These are phyloP conservation scores for Chalcis sispes DNA, from an alignment of 2,888 invertebrate species.

Conservation along the genomic window DNA sequence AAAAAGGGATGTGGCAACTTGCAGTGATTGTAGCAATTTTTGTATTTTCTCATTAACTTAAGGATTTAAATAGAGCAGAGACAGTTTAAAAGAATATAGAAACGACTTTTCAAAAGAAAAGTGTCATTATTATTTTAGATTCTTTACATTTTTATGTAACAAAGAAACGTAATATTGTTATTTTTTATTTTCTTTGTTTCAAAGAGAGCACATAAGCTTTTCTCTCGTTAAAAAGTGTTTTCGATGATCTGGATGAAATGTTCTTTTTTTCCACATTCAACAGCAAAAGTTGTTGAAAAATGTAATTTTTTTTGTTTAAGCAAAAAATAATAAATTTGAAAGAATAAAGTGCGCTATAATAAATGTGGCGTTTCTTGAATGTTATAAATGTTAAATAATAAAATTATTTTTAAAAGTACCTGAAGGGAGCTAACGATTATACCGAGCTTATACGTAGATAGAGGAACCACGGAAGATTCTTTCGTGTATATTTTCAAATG, in stretches of 20 bases:
- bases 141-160: constrained; percentile 4
- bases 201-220: neutral
- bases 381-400: constrained; percentile 32
- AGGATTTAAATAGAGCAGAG: neutral
- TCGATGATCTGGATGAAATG: neutral
- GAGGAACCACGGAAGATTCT: constrained; percentile 28
- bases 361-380: constrained; percentile 21
- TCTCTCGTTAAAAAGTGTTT: neutral
- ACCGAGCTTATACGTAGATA: constrained; percentile 57
- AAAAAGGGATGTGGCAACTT: too few species aligned
- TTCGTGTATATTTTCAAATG: constrained; percentile 52
- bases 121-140: neutral
- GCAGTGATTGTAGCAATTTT: too few species aligned
- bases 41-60: neutral
- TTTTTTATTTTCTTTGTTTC: neutral
- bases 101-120: neutral
- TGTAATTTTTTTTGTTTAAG: constrained; percentile 7
- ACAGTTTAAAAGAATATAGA: neutral
- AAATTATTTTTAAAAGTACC: constrained; percentile 51
- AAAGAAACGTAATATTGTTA: neutral
- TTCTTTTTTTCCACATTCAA: constrained; percentile 4
- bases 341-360: constrained; percentile 1
- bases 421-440: constrained; percentile 47
- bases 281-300: constrained; percentile 25
- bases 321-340: constrained; percentile 13